phyloP scores from a whole-genome alignment of 2,797 vertebrate species.

The Chaetophractus vellerosus region DNA sequence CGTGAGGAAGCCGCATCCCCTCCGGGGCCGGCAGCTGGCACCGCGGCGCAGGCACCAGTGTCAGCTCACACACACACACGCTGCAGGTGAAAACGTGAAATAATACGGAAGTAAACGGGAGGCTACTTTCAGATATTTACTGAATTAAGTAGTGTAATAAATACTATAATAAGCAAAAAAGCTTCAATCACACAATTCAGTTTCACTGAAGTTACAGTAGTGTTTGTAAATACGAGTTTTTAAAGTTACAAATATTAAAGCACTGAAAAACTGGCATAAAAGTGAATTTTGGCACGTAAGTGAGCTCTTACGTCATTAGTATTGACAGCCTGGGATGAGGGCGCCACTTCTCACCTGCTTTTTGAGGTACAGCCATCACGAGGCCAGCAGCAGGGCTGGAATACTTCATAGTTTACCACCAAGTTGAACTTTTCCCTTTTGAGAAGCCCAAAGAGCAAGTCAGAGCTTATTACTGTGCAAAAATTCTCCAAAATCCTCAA shows the following conservation, averaged over 20 bases:
- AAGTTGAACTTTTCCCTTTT: conserved; percentile 90
- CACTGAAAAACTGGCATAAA: conserved; percentile 90
- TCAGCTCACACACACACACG: conserved; percentile 91
- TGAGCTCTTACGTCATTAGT: conserved; percentile 87
- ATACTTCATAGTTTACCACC: conserved; percentile 89
- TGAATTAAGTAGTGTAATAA: conserved; percentile 95
- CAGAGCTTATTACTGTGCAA: conserved; percentile 93
- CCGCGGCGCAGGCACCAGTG: conserved; percentile 90
- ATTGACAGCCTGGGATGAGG: conserved; percentile 76
- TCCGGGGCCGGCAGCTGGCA: too few species aligned
- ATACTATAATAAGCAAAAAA: conserved; percentile 96
- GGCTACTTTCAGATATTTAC: conserved; percentile 92
- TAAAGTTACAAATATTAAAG: conserved; percentile 91
- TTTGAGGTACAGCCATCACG: conserved; percentile 89
- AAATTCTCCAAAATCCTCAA: conserved; percentile 89
- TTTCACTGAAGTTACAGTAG: conserved; percentile 98
- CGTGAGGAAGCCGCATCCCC: conserved; percentile 80
- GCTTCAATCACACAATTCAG: conserved; percentile 97
- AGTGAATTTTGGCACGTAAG: conserved; percentile 96
- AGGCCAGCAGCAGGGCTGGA: conserved; percentile 85
- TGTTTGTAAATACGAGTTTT: conserved; percentile 93
- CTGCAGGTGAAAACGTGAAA: conserved; percentile 92
- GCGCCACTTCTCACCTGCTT: conserved; percentile 87
- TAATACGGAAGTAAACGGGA: conserved; percentile 92
- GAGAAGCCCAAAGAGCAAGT: conserved; percentile 88